Percentiles rank a stretch among this genome's conserved stretches.
Conservation (phyloP, 2,113 vertebrate species). For the Oreocharis arfaki region DNA sequence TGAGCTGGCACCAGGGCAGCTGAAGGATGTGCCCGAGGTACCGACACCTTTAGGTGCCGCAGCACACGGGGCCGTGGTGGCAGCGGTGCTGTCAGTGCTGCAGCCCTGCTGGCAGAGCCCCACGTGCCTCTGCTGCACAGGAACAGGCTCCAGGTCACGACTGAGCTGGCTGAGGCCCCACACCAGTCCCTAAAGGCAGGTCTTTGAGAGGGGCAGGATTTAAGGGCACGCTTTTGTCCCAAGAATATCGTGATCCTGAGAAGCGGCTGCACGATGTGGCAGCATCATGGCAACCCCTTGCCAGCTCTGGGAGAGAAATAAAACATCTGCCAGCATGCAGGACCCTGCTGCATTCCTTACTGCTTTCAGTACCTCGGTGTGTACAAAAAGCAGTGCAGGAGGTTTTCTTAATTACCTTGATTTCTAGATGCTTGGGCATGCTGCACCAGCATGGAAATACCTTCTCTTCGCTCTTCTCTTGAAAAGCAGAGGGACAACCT, state of each 20-base stretch:
- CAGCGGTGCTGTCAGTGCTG: not conserved
- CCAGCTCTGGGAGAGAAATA: not conserved
- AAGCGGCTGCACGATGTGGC: rapidly evolving
- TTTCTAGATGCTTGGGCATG: not conserved
- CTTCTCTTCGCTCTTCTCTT: not conserved
- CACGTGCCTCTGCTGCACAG: rapidly evolving
- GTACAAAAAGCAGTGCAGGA: not conserved
- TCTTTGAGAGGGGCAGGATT: not conserved
- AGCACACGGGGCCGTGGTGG: rapidly evolving
- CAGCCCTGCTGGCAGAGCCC: not conserved
- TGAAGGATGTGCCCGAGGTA: rapidly evolving
- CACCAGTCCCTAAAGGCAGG: not conserved
- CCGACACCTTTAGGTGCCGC: not conserved
- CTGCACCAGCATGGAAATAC: not conserved
- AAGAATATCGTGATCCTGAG: not conserved
- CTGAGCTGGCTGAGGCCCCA: not conserved
- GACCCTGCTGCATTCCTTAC: not conserved
- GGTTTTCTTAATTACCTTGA: not conserved
- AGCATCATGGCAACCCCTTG: not conserved
- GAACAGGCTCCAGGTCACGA: rapidly evolving
- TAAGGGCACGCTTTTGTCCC: not conserved
- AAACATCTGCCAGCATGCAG: not conserved
- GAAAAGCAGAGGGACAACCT: not conserved
- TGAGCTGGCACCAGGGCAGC: not conserved
- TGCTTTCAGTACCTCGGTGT: not conserved